Base-by-base conservation (phyloP, 2,113 vertebrate genomes). In the Prolemur simus region DNA sequence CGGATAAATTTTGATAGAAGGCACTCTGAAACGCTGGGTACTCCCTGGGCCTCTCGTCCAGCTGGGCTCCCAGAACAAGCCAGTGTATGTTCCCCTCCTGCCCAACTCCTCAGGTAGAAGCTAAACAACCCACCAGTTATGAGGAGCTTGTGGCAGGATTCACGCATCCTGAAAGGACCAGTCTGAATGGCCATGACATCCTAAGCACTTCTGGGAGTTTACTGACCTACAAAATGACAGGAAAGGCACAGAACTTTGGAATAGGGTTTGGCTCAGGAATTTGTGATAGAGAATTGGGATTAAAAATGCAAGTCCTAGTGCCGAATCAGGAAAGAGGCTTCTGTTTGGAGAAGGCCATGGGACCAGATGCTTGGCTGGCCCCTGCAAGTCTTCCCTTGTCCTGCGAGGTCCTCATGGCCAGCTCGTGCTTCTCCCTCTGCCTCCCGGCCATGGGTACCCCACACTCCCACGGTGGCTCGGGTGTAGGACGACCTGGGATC, bases 391-490 rank as follows among this genome's bases (percentile, higher is more conserved):
- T 78, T 74, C 63, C 52, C 39, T 5, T 12, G 13, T 77, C 45
- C 58, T 85, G 1, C 6, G n/a, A 25, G n/a, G 29, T 42, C 45
- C 52, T 87, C 45, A 39, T 5, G 23, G 23, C 27, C 42, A 84
- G n/a, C 17, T 25, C 52, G 81, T 69, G 1, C 34, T 56, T 77
- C 25, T 66, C 27, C 54, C 45, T 8, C 29, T 21, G 45, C 14
- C 42, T 11, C 11, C 23, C 1, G 10, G 68, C 39, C 52, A 17
- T 3, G 21, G 11, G 3, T 39, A 0, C 23, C 3, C 37, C 13
- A 11, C 52, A 18, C 17, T 54, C 52, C 47, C 17, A 52, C 42
- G 4, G n/a, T n/a, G n/a, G n/a, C 52, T 45, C 34, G 54, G 32
- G 27, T 8, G 25, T 68, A 39, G 34, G 60, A 42, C 18, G 54